A percentile compares a stretch with the other conserved stretches of the same genome.
These are phyloP conservation scores for Pandemis corylana DNA, from an alignment of 2,888 invertebrate genomes.

Conservation along the genomic window DNA sequence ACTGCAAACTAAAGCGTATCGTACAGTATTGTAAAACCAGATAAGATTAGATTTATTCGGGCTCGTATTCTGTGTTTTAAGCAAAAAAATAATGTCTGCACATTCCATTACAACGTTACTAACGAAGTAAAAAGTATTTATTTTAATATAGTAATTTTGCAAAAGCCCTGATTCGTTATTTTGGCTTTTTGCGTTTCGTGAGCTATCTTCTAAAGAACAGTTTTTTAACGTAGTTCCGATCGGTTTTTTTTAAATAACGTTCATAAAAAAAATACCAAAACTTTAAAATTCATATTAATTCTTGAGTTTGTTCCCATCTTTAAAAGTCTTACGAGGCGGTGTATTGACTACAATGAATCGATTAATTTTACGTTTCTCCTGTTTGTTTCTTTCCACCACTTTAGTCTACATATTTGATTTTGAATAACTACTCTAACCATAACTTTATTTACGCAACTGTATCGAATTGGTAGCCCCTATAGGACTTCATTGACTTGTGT, in stretches of 20 bases:
- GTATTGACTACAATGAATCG: no score
- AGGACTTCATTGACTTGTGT: neutral
- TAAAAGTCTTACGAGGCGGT: no score
- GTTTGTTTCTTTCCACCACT: no score
- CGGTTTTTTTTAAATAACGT: no score
- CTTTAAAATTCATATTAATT: no score
- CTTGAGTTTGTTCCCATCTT: no score
- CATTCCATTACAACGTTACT: neutral
- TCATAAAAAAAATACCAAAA: neutral
- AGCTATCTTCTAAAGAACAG: neutral
- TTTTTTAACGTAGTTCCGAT: no score
- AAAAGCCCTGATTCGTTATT: neutral
- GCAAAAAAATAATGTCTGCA: neutral
- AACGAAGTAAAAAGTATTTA: neutral
- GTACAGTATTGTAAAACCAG: neutral
- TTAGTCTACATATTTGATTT: no score
- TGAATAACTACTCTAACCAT: no score
- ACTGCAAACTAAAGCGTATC: neutral
- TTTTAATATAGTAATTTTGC: conserved; percentile 3
- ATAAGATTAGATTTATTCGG: neutral
- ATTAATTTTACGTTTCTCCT: no score
- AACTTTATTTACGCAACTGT: no score
- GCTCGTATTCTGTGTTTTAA: neutral
- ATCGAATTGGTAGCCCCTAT: no score
- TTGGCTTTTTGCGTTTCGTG: neutral